Percentiles rank a stretch among this genome's conserved stretches.
Conservation (phyloP, 2,113 vertebrate genomes). For the Struthidea cinerea region DNA sequence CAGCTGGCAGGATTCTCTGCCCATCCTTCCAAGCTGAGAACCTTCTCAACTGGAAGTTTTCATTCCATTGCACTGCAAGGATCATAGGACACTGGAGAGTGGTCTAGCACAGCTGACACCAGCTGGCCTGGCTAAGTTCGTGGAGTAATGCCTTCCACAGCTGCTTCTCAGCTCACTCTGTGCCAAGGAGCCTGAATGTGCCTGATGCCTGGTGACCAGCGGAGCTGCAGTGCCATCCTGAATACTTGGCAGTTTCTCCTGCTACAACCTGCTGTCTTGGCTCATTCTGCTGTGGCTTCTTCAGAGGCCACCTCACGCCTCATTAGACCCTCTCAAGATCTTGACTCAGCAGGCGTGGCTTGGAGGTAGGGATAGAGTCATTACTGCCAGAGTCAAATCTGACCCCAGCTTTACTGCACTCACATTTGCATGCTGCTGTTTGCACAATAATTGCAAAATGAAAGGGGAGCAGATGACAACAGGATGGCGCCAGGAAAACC, state of each 20-base stretch:
- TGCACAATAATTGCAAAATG: not conserved
- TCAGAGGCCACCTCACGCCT: not conserved
- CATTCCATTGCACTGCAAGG: not conserved
- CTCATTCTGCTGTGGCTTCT: not conserved
- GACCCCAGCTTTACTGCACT: not conserved
- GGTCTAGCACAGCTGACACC: not conserved
- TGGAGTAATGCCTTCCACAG: not conserved
- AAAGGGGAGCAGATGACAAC: not conserved
- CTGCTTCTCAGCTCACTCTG: accelerated
- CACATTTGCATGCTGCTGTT: not conserved
- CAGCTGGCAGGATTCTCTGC: not conserved
- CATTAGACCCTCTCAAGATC: not conserved
- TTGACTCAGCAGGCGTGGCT: not conserved
- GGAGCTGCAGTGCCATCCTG: not conserved
- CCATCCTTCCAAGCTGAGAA: not conserved
- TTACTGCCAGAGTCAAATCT: not conserved
- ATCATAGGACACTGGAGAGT: not conserved
- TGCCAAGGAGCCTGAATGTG: not conserved
- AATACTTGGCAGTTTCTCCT: not conserved
- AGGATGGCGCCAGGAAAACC: not conserved
- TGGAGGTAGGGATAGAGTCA: not conserved
- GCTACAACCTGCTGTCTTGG: not conserved
- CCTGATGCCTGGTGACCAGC: not conserved
- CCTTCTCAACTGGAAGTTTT: not conserved
- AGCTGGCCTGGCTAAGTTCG: not conserved